phyloP scores from a whole-genome alignment of 2,888 invertebrate species.

The Sussaba pulchella region DNA sequence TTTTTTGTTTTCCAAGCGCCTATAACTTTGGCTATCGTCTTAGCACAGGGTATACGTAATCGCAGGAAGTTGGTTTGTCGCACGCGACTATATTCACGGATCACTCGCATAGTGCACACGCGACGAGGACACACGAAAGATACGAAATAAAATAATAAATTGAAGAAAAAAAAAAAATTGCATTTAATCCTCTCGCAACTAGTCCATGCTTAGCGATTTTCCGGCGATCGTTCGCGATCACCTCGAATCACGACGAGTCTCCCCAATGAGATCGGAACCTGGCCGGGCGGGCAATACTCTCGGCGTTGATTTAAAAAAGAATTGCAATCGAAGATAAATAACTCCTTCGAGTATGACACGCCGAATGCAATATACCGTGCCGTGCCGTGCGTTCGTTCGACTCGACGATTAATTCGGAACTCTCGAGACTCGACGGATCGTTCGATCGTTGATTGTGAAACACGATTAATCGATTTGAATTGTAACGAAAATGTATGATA shows the following conservation, averaged over 20 bases:
- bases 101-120: slow-evolving; percentile 54
- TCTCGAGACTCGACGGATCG: slow-evolving; percentile 7
- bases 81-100: slow-evolving; percentile 36
- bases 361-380: slow-evolving; percentile 43
- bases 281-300: slow-evolving; percentile 32
- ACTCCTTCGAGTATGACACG: slow-evolving; percentile 18
- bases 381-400: slow-evolving; percentile 36
- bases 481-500: slow-evolving; percentile 35
- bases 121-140: slow-evolving; percentile 40
- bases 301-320: slow-evolving; percentile 1
- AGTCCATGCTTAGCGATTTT: slow-evolving; percentile 61
- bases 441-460: slow-evolving; percentile 23
- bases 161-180: neutral
- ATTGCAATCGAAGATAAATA: neutral
- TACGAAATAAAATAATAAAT: neutral
- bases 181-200: slow-evolving; percentile 62
- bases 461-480: slow-evolving; percentile 37
- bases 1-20: slow-evolving; percentile 18
- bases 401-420: slow-evolving; percentile 8
- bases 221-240: slow-evolving; percentile 33
- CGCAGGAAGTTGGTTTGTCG: slow-evolving; percentile 16
- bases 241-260: slow-evolving; percentile 17
- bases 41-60: slow-evolving; percentile 32
- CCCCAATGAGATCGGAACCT: slow-evolving; percentile 31
- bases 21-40: slow-evolving; percentile 28